Evolutionary conservation across 2,888 invertebrate species (phyloP), one percentile per base, ranked within the genome.

Genomic region (Erebia palarica): DNA sequence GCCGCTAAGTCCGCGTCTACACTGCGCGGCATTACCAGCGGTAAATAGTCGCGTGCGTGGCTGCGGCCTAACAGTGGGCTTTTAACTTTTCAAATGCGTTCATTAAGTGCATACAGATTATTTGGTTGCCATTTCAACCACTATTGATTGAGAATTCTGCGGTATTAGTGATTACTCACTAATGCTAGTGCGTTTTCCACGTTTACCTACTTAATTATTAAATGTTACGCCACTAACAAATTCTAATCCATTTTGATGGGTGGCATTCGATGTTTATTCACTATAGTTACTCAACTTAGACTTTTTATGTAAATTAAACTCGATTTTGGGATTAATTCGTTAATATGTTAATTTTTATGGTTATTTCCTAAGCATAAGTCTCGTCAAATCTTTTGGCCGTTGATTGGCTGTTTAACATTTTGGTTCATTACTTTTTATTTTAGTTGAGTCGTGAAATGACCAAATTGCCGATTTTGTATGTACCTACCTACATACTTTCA

Each of bases 61-160:
- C 76, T 80, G 78, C 83, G 81, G 85, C 88, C 89, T 88, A 89
- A 85, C 80, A 78, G 81, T 79, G 81, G 82, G 91, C 90, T 90
- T 91, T 89, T 90, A 91, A 91, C 92, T 92, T 92, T 92, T 91
- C 91, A 88, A 91, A 91, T 85, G 88, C 85, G 82, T 88, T 87
- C 88, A 90, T 90, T 90, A 88, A 87, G 84, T 86, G 85, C 81
- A 76, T 75, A 76, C 77, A 84, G 86, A 88, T 89, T 89, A 86
- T 89, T 86, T 86, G 83, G 81, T 76, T 75, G 78, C 80, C 77
- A 81, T 84, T 86, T 80, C 75, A 79, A 77, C 78, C 75, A 75
- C 79, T 80, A 81, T 82, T 85, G 86, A 89, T 87, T 86, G 85
- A 85, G 88, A 85, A 84, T 86, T 81, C 81, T 81, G 79, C 72